Conservation (phyloP, 2,113 vertebrate species). For the Penelope pileata region DNA sequence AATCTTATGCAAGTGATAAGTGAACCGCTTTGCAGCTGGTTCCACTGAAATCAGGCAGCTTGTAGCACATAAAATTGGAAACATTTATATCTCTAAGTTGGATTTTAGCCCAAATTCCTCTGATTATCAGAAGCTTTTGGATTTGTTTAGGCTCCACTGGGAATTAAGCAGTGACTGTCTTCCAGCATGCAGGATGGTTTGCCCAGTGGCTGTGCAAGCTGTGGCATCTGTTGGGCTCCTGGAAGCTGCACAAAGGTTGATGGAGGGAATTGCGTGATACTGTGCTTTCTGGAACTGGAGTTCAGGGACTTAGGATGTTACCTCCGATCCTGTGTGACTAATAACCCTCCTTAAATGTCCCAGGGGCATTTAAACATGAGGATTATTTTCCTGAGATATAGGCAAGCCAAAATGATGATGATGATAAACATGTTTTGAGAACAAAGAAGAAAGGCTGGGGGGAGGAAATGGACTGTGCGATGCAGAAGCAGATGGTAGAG, state of each 20-base stretch:
- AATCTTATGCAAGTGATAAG: neutral
- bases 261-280: neutral
- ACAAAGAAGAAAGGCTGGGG: neutral
- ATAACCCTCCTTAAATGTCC: neutral
- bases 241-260: neutral
- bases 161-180: neutral
- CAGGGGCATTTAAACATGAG: neutral
- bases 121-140: neutral
- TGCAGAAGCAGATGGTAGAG: neutral
- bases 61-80: neutral
- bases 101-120: neutral
- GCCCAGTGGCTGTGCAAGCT: neutral
- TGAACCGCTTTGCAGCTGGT: neutral
- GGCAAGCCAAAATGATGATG: neutral
- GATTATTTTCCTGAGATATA: neutral
- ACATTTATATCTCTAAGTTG: neutral
- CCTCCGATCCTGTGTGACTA: neutral
- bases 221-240: neutral
- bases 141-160: neutral
- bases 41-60: neutral
- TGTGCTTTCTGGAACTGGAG: neutral
- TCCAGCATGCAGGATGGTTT: neutral
- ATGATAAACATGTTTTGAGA: neutral
- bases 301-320: neutral
- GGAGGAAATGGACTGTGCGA: neutral